Evolutionary conservation across 2,113 vertebrate genomes (phyloP), one percentile per base, ranked within the genome.

Genomic region (Cyrtonyx montezumae): DNA sequence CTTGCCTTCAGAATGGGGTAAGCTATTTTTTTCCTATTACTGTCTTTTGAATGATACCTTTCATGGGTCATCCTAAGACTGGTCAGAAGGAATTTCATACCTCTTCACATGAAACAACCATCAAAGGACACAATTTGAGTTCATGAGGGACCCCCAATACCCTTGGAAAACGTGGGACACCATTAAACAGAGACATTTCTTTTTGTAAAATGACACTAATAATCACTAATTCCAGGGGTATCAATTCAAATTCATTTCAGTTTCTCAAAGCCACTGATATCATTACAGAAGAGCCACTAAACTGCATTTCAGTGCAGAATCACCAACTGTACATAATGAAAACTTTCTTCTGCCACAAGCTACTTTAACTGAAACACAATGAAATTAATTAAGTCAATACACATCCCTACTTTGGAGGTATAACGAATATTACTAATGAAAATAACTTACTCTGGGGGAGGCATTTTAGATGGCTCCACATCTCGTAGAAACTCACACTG

Each of bases 391-490:
- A 49, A 83, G 78, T n/a, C 19, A 20, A 12, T 6, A 7, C n/a
- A 32, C 0, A 1, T 34, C 62, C 21, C 40, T 28, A 6, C 21
- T 59, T n/a, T 3, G 3, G 3, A 71, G 49, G 63, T 13, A 21
- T 37, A 83, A 77, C 46, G 3, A 36, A 25, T 21, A n/a, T 19
- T 36, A 43, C 46, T 58, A 91, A 40, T 46, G 51, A 81, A 61
- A 76, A 71, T 48, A 4, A 98, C 99, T 83, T 98, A 99, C 99
- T 99, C 99, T 37, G 99, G 99, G 46, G 99, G 99, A 70, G 99
- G 99, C 99, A 99, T 99, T 97, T 99, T 99, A 95, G 98, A 97
- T 3, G 99, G 99, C 79, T 99, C 99, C 86, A 99, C 99, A 4
- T 99, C 99, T 88, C 98, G 98, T 40, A 99, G 98, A 92, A 99